Evolutionary conservation across 2,113 vertebrate genomes (phyloP), one percentile per base, ranked within the genome.

Genomic region (Scytalopus superciliaris): DNA sequence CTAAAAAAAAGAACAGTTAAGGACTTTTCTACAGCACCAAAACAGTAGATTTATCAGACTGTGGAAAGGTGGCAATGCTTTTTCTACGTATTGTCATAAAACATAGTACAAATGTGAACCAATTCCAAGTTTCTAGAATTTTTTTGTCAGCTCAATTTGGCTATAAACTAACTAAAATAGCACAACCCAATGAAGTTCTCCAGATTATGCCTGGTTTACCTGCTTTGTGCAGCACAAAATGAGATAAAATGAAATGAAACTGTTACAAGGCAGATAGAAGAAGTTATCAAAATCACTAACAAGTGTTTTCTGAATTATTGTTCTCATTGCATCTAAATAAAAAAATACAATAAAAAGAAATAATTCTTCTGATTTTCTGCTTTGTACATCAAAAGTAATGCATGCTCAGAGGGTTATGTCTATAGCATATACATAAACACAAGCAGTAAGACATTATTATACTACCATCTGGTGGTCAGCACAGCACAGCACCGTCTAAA

Each of bases 391-490:
- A 75, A 73, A 90, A 80, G 1, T 69, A 69, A 76, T 18, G 3
- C 89, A 93, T 0, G 0, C 13, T 84, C n/a, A 70, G 45, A 86
- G 35, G 21, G 8, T 76, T 42, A 10, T 1, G 0, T n/a, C 50
- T 53, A 33, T 10, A 53, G 50, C 10, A 52, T 15, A 44, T 1
- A 37, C 18, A 64, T 4, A 28, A 6, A 66, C 4, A n/a, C 3
- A 2, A 1, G n/a, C 12, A 75, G 33, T 72, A 45, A 42, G n/a
- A 70, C 53, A 73, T 74, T 53, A 52, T 79, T 76, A 68, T 85
- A 89, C 84, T 40, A 75, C 97, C 97, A 97, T 42, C 97, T 97
- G 52, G 75, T 94, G 97, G 96, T 56, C 72, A 94, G 10, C 35
- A 23, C 1, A 82, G 40, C 31, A 87, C 0, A 52, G 14, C 53